Percentiles rank a stretch among this genome's conserved stretches.
These are phyloP conservation scores for Panopea generosa DNA, from an alignment of 2,888 invertebrate species.

Conservation along the genomic window DNA sequence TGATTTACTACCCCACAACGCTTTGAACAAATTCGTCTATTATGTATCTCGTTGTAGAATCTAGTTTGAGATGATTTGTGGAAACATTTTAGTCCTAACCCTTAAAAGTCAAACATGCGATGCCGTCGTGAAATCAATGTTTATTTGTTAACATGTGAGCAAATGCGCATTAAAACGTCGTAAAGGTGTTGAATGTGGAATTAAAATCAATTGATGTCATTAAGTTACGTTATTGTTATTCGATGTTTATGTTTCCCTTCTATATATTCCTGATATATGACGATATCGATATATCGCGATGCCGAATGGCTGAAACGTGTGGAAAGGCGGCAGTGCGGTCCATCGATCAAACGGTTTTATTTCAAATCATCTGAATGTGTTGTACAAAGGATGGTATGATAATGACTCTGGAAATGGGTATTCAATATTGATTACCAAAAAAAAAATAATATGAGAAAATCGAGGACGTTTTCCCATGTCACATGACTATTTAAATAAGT, in stretches of 20 bases:
- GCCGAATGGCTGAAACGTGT: too few species aligned
- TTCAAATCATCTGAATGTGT: too few species aligned
- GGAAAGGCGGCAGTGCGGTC: too few species aligned
- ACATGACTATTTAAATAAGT: too few species aligned
- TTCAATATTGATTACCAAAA: too few species aligned
- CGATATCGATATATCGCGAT: too few species aligned
- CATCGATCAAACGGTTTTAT: too few species aligned
- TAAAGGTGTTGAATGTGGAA: slow-evolving; percentile 11
- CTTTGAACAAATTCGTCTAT: slow-evolving; percentile 27
- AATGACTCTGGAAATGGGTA: too few species aligned
- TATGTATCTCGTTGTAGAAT: slow-evolving; percentile 20
- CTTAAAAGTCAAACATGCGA: slow-evolving; percentile 12
- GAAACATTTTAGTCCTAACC: slow-evolving; percentile 10
- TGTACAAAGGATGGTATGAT: too few species aligned
- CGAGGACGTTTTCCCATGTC: too few species aligned
- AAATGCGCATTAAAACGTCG: slow-evolving; percentile 17
- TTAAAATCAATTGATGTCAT: slow-evolving; percentile 23
- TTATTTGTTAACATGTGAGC: slow-evolving; percentile 20
- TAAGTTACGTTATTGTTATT: slow-evolving; percentile 4
- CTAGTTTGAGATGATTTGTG: slow-evolving; percentile 21
- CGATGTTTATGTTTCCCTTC: slow-evolving; percentile 8
- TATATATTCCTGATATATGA: too few species aligned
- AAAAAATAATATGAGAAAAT: too few species aligned
- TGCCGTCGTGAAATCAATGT: slow-evolving; percentile 14
- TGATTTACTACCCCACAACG: slow-evolving; percentile 26